Evolutionary conservation across 1,140 invertebrate species (phyloP), one percentile per base, ranked within the genome.

Genomic region (Psix sp.): DNA sequence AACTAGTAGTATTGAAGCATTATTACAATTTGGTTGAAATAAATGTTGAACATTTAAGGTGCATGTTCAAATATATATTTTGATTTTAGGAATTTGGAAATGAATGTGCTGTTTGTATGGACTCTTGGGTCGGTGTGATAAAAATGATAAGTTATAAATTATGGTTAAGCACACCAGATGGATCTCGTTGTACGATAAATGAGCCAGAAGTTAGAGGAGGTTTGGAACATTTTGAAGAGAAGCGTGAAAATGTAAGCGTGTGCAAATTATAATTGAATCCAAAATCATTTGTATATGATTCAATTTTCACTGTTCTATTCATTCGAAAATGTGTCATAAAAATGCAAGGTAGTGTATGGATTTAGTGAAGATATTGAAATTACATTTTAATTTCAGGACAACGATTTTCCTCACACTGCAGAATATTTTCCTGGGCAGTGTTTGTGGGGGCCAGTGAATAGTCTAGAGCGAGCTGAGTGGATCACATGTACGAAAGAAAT

Each of bases 71-170:
- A 7, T 24, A 24, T 13, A 21, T 33, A 33, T 15, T 52, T 52
- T 49, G 38, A 42, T 66, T 67, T 51, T 51, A 92, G 91, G 89
- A 93, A 78, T 95, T 94, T 86, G 90, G 91, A 29, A 87, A 91
- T 6, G 94, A 96, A 84, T 90, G 93, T 73, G 93, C 94, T 21
- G 94, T 97, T 0, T 96, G 94, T 74, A 88, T 96, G 76, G 94
- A 95, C 78, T 94, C 93, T 0, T 96, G 95, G 95, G 93, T 96
- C 40, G 95, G 95, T 33, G 91, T 90, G 17, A 92, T 92, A n/a
- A 86, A 89, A 74, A 88, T 90, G 68, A 91, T 92, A 14, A 89
- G 92, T 72, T 91, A 90, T 57, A 92, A 92, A 79, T 86, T 92
- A 9, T 89, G 90, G 73, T 79, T 92, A n/a, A 85, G 88, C n/a